Conservation (phyloP, 2,888 invertebrate species). For the Seira ritae region DNA sequence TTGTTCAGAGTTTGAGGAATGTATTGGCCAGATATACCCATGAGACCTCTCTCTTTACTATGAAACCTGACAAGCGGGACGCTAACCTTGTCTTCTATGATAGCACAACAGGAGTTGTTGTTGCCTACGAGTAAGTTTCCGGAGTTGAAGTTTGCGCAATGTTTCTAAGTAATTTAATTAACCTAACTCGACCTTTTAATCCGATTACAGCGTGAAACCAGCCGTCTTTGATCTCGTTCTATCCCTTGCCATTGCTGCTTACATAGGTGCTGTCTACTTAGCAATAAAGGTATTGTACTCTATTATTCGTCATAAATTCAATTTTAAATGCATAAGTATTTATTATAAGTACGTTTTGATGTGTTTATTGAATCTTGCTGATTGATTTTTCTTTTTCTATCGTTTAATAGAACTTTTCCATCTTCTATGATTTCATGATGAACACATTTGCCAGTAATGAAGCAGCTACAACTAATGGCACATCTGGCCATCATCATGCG, state of each 20-base stretch:
- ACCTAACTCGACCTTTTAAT: slow-evolving; percentile 76
- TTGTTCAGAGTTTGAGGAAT: slow-evolving; percentile 84
- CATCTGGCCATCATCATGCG: no score
- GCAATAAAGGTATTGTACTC: slow-evolving; percentile 82
- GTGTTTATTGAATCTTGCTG: no score
- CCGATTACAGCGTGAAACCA: slow-evolving; percentile 94
- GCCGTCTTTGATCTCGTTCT: slow-evolving; percentile 98
- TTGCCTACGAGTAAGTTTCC: slow-evolving; percentile 88
- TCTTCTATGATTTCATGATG: no score
- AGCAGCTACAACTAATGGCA: no score
- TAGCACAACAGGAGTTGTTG: slow-evolving; percentile 85
- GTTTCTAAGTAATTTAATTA: slow-evolving; percentile 76
- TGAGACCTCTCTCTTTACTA: slow-evolving; percentile 76
- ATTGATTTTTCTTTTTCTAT: no score
- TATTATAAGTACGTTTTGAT: no score
- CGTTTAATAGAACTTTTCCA: no score
- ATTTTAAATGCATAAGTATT: no score
- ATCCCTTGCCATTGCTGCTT: slow-evolving; percentile 88
- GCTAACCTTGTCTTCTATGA: slow-evolving; percentile 96
- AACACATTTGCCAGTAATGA: no score
- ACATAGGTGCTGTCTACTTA: slow-evolving; percentile 90
- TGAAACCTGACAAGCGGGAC: slow-evolving; percentile 88
- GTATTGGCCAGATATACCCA: slow-evolving; percentile 79
- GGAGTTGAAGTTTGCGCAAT: no score
- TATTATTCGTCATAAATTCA: no score